Evolutionary conservation across 2,888 invertebrate species (phyloP).

Genomic region (Trisateles emortualis): DNA sequence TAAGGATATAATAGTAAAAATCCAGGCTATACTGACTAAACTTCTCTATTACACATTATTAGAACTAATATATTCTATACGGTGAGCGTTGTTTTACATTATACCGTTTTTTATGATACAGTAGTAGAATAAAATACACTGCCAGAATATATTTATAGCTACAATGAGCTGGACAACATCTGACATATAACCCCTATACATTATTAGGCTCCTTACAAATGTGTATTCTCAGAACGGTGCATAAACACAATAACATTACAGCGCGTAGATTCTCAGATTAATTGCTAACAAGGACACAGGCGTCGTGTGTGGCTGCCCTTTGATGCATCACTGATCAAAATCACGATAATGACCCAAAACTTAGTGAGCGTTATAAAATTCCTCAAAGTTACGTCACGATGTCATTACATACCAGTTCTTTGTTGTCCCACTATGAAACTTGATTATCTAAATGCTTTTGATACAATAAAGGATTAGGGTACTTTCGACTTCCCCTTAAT

Average conservation of each 20-base stretch:
- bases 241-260: slow-evolving; percentile 53
- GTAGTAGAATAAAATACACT: background rate
- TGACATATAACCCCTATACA: slow-evolving; percentile 8
- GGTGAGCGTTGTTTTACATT: background rate
- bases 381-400: slow-evolving; percentile 74
- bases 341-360: slow-evolving; percentile 77
- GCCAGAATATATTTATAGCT: slow-evolving; percentile 3
- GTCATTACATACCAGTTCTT: slow-evolving; percentile 68
- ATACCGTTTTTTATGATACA: background rate
- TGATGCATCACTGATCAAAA: slow-evolving; percentile 77
- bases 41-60: background rate
- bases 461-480: slow-evolving; percentile 69
- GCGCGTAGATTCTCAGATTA: slow-evolving; percentile 67
- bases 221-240: slow-evolving; percentile 35
- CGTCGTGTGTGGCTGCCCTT: slow-evolving; percentile 80
- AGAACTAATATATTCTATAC: background rate
- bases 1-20: slow-evolving; percentile 26
- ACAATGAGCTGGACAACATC: background rate
- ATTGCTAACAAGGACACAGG: slow-evolving; percentile 70
- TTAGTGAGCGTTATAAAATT: slow-evolving; percentile 77
- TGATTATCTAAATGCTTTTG: slow-evolving; percentile 79
- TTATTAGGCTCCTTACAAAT: slow-evolving; percentile 15
- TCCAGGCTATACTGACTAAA: background rate
- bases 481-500: slow-evolving; percentile 65
- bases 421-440: slow-evolving; percentile 58